These are phyloP conservation scores for Phrynocephalus versicolor DNA, from an alignment of 2,113 vertebrate genomes.

Conservation along the genomic window DNA sequence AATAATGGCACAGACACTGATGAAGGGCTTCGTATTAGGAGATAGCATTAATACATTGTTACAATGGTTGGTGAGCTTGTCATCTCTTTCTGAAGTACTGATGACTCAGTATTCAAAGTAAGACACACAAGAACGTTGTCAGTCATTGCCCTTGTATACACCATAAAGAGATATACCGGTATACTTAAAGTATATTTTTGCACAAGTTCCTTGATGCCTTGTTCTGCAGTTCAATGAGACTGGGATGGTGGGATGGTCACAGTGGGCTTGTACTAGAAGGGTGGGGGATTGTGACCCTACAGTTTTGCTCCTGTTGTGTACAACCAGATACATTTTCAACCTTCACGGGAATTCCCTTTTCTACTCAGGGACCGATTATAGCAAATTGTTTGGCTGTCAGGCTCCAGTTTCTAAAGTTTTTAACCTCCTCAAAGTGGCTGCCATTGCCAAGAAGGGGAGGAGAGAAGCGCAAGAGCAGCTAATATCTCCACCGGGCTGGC, in stretches of 20 bases:
- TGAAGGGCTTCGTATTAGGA: neutral
- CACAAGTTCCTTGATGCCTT: neutral
- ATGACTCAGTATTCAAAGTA: neutral
- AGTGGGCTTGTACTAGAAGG: neutral
- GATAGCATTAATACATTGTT: neutral
- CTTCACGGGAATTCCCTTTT: no score
- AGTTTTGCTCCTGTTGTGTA: neutral
- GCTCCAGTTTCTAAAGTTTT: no score
- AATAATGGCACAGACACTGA: neutral
- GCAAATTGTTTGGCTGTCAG: no score
- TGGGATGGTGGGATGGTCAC: neutral
- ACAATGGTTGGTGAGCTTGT: neutral
- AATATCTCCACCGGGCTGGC: neutral
- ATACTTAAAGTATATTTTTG: neutral
- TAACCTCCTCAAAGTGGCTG: neutral
- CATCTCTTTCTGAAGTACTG: neutral
- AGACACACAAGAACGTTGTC: neutral
- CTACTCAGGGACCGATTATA: no score
- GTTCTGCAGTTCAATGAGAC: neutral
- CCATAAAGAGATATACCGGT: neutral
- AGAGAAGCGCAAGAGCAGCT: neutral
- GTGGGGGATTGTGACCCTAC: neutral
- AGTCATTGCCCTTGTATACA: neutral
- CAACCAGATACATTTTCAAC: no score
- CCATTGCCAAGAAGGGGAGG: neutral